phyloP scores from a whole-genome alignment of 2,113 vertebrate species.

The Seriola dumerili region DNA sequence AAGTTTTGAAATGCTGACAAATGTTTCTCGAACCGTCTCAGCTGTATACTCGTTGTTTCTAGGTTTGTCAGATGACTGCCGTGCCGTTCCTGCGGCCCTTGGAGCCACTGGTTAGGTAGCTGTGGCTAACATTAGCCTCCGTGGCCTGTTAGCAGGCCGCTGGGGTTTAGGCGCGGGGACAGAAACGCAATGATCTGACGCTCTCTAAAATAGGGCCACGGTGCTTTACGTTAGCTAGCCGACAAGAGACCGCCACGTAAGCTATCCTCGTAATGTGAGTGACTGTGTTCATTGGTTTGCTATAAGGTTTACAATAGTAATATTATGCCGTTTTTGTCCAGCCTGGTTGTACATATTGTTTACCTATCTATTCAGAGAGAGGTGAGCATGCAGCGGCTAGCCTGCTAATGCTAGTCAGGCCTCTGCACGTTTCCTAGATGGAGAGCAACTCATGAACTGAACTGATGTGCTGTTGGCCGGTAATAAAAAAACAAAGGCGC shows the following conservation, averaged over 20 bases:
- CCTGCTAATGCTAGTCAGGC: slow-evolving; percentile 58
- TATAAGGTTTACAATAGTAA: accelerated
- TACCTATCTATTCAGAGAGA: not conserved
- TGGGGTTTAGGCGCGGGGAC: slow-evolving; percentile 56
- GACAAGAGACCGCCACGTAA: not conserved
- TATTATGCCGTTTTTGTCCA: accelerated
- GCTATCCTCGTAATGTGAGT: accelerated
- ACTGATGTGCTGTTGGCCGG: not conserved
- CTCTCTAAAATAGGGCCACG: slow-evolving; percentile 59
- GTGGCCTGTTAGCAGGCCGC: slow-evolving; percentile 69
- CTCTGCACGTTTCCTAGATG: slow-evolving; percentile 39
- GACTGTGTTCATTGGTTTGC: accelerated
- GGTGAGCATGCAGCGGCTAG: slow-evolving; percentile 4
- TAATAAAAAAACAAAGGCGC: not conserved
- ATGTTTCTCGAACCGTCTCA: accelerated
- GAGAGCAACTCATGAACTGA: not conserved
- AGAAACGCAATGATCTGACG: not conserved
- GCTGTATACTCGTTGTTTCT: not conserved
- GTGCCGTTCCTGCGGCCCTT: slow-evolving; percentile 39
- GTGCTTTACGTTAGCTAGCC: slow-evolving; percentile 40
- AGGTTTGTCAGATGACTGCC: slow-evolving; percentile 3
- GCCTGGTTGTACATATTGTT: not conserved
- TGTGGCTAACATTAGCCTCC: slow-evolving; percentile 48
- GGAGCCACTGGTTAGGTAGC: not conserved
- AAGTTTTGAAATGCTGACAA: not conserved